phyloP scores from a whole-genome alignment of 2,113 vertebrate species.

The Cyprinodon variegatus region DNA sequence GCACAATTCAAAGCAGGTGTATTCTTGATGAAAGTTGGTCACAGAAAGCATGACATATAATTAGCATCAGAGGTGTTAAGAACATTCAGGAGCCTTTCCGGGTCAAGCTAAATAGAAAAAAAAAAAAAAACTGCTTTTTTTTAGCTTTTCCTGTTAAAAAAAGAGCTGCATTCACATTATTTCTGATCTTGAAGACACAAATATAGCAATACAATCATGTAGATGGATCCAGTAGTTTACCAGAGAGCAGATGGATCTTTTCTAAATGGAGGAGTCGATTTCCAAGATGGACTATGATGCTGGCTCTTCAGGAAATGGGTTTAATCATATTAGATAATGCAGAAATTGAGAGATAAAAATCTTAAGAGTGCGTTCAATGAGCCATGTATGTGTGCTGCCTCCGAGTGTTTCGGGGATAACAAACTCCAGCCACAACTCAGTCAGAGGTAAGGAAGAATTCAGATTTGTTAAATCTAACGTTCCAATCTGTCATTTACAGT shows the following conservation, averaged over 20 bases:
- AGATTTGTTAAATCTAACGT: not conserved
- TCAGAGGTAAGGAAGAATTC: slow-evolving; percentile 24
- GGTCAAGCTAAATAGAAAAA: too few species aligned
- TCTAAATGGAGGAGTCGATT: not conserved
- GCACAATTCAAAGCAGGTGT: too few species aligned
- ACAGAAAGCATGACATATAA: not conserved
- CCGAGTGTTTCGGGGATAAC: slow-evolving; percentile 31
- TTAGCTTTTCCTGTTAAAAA: not conserved
- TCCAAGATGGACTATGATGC: not conserved
- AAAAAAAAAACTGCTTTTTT: too few species aligned
- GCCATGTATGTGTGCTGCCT: slow-evolving; percentile 1
- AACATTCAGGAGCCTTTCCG: not conserved
- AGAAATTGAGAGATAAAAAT: not conserved
- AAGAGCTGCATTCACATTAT: not conserved
- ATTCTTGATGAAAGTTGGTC: too few species aligned
- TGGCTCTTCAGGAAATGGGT: not conserved
- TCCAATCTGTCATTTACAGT: not conserved
- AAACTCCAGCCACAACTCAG: slow-evolving; percentile 25
- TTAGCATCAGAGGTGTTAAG: not conserved
- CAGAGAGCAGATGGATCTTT: not conserved
- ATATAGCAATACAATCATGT: not conserved
- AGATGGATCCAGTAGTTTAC: not conserved
- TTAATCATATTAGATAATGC: not conserved
- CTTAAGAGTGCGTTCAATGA: not conserved
- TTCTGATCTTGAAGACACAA: not conserved